Evolutionary conservation across 2,797 vertebrate genomes (phyloP).

Genomic region (Pseudocheirus occidentalis): DNA sequence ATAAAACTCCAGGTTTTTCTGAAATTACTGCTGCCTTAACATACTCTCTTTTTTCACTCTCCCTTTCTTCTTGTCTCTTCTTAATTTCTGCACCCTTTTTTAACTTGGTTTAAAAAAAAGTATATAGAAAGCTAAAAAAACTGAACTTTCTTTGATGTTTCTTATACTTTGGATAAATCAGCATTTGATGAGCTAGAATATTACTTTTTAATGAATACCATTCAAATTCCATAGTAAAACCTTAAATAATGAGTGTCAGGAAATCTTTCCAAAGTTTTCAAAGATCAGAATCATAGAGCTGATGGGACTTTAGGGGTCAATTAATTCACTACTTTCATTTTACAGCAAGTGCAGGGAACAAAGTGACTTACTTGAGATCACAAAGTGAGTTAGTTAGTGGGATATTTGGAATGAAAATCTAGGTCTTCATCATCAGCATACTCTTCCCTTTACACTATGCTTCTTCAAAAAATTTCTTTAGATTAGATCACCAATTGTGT

Average conservation of each 20-base stretch:
- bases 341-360: not conserved
- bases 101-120: not conserved
- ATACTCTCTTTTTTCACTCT: not conserved
- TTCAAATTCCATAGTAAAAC: not conserved
- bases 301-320: not conserved
- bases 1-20: constrained; percentile 35
- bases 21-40: constrained; percentile 18
- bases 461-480: not conserved
- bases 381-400: not conserved
- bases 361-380: not conserved
- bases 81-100: not conserved
- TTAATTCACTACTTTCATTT: not conserved
- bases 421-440: not conserved
- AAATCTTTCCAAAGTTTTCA: constrained; percentile 27
- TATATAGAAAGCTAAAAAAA: not conserved
- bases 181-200: not conserved
- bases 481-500: not conserved
- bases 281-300: not conserved
- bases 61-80: not conserved
- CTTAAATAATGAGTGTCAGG: not conserved
- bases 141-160: not conserved
- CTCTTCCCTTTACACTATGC: not conserved
- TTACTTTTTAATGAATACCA: not conserved
- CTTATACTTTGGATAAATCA: constrained; percentile 25
- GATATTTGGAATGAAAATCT: not conserved